Evolutionary conservation across 2,888 invertebrate genomes (phyloP), one percentile per base, ranked within the genome.

Genomic region (Acrobeloides nanus): DNA sequence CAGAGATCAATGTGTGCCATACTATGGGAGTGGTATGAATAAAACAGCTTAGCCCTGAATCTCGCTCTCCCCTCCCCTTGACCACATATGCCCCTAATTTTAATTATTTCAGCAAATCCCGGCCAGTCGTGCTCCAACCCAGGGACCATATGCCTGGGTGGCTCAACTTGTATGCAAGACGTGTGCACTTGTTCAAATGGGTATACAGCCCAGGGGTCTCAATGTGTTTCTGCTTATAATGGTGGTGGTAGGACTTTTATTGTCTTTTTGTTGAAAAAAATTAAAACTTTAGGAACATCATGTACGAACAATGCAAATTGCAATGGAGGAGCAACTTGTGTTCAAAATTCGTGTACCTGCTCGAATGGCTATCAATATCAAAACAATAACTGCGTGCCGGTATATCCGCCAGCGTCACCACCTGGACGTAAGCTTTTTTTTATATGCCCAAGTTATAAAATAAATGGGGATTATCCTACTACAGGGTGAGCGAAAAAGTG

Each of bases 81-180:
- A n/a, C n/a, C n/a, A n/a, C n/a, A n/a, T n/a, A n/a, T n/a, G n/a
- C n/a, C n/a, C n/a, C n/a, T n/a, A n/a, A 6, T 23, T 4, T 5
- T 12, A 5, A n/a, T 20, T 4, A 7, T n/a, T 53, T 15, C 25
- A 53, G 53, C 59, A n/a, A 34, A 33, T 20, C 56, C 56, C 3
- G 56, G 56, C 6, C 44, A 56, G 10, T 10, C 29, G 3, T 56
- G 56, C 26, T 17, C 32, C 10, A 21, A 26, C 6, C 42, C 47
- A 2, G 50, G 49, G n/a, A 29, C 38, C 12, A 23, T 48, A n/a
- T 62, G 63, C 40, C 39, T 41, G n/a, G 63, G 65, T 12, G 57
- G 57, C 0, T 46, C 60, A 3, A 42, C 40, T 6, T 62, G 62
- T 45, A 37, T 47, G 8, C 43, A 51, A 8, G 55, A 53, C n/a